Percentiles rank a stretch among this genome's conserved stretches.
These are phyloP conservation scores for Yponomeuta evonymella DNA, from an alignment of 2,888 invertebrate genomes.

Conservation along the genomic window DNA sequence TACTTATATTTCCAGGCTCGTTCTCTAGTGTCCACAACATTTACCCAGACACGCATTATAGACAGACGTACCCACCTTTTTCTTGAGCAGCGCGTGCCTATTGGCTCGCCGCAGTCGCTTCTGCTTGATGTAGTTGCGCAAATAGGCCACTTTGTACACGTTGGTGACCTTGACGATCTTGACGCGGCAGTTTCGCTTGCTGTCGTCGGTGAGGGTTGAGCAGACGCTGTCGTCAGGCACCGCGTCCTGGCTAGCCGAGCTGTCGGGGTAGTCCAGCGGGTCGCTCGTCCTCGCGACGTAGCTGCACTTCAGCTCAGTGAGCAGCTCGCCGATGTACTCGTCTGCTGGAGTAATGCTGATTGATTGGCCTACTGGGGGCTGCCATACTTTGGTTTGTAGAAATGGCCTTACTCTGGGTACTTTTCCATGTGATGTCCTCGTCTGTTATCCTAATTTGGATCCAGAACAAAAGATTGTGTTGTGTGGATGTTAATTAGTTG, in stretches of 20 bases:
- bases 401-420: no score
- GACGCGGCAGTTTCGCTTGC: constrained; percentile 49
- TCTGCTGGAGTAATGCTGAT: not conserved
- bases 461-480: no score
- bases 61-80: constrained; percentile 40
- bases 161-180: constrained; percentile 65
- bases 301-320: constrained; percentile 40
- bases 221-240: constrained; percentile 42
- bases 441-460: no score
- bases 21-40: no score
- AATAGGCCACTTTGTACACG: constrained; percentile 61
- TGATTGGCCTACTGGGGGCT: no score
- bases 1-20: no score
- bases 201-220: constrained; percentile 42
- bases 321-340: constrained; percentile 44
- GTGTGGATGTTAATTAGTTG: no score
- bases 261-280: constrained; percentile 33
- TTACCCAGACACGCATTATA: not conserved
- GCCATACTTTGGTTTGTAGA: no score
- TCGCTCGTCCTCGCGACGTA: constrained; percentile 22
- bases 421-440: no score
- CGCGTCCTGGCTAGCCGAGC: constrained; percentile 31
- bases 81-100: constrained; percentile 52
- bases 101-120: constrained; percentile 51
- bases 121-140: constrained; percentile 61